phyloP scores from a whole-genome alignment of 2,113 vertebrate species.

The Pedionomus torquatus region DNA sequence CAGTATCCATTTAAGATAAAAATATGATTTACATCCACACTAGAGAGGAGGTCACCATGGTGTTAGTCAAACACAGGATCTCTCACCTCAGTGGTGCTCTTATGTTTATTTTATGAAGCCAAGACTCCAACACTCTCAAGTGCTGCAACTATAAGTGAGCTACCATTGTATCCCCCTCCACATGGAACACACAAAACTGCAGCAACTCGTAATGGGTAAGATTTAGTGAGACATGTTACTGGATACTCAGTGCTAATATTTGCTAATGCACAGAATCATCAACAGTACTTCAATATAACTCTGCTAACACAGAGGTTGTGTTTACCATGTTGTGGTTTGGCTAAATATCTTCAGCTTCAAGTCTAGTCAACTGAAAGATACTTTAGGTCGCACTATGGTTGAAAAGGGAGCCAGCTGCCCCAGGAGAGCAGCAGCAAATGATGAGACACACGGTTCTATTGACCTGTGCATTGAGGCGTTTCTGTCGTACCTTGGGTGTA shows the following conservation, averaged over 20 bases:
- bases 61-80: slow-evolving; percentile 58
- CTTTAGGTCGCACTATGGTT: background rate
- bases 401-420: background rate
- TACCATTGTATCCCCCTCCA: background rate
- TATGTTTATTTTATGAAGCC: slow-evolving; percentile 44
- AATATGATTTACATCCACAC: background rate
- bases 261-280: background rate
- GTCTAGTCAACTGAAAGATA: background rate
- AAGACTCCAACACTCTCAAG: background rate
- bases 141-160: background rate
- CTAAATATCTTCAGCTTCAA: slow-evolving; percentile 12
- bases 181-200: background rate
- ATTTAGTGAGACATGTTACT: background rate
- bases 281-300: slow-evolving; percentile 9
- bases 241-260: slow-evolving; percentile 45
- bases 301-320: slow-evolving; percentile 41
- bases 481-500: background rate
- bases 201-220: background rate
- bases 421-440: background rate
- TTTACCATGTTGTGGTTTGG: slow-evolving; percentile 45
- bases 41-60: background rate
- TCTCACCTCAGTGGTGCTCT: slow-evolving; percentile 55
- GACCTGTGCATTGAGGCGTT: background rate
- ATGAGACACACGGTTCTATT: background rate
- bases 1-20: background rate